These are phyloP conservation scores for Cerceris rybyensis DNA, from an alignment of 2,888 invertebrate species.

Conservation along the genomic window DNA sequence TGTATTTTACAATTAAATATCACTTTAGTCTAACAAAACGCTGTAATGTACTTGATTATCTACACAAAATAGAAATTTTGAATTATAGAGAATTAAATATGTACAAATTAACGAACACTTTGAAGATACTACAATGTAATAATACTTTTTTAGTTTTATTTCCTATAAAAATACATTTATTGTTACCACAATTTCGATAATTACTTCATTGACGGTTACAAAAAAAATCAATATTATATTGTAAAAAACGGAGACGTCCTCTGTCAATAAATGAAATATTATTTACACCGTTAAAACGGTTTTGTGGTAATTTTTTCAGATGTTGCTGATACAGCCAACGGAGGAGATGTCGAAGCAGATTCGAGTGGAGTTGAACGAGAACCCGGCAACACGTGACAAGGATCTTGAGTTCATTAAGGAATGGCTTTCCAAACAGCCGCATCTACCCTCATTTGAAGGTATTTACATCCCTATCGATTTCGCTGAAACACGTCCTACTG, in stretches of 20 bases:
- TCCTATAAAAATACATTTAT: no score
- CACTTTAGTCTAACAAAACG: no score
- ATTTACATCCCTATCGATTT: slow-evolving; percentile 17
- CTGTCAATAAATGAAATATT: background rate
- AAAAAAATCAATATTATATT: background rate
- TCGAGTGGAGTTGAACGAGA: slow-evolving; percentile 87
- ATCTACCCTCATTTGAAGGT: slow-evolving; percentile 83
- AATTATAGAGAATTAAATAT: no score
- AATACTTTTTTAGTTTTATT: no score
- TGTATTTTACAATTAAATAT: no score
- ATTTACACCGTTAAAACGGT: background rate
- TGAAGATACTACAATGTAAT: no score
- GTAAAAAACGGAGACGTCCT: background rate
- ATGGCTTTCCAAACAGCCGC: slow-evolving; percentile 86
- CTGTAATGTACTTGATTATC: no score
- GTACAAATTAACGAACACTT: no score
- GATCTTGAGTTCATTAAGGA: slow-evolving; percentile 85
- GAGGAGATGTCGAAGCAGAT: slow-evolving; percentile 87
- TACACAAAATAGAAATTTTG: no score
- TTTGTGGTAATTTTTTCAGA: slow-evolving; percentile 72
- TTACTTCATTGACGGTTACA: no score
- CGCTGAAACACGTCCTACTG: background rate
- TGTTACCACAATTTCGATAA: no score
- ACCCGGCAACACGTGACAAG: slow-evolving; percentile 83
- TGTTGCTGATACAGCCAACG: slow-evolving; percentile 86